Base-by-base conservation (phyloP, 2,888 invertebrate species). In the Polydrusus pterygomalis region DNA sequence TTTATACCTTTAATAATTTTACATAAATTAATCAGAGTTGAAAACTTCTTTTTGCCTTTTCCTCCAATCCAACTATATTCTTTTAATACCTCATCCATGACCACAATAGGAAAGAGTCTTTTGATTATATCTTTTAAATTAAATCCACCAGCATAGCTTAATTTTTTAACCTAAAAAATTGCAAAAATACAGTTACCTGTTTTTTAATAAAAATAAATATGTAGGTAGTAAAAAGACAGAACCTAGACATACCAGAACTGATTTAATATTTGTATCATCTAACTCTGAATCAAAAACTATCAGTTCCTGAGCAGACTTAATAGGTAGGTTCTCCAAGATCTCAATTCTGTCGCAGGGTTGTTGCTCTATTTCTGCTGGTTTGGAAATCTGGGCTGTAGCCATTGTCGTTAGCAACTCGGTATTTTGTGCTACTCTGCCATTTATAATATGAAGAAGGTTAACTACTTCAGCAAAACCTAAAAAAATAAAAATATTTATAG, bases 151-250 rank as follows among this genome's bases (percentile, higher is more conserved):
- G 15, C 47, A 15, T 47, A 15, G n/a, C 13, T 15, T 15, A 47
- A 2, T 15, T 47, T 47, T 15, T 47, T 47, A 15, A 47, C 7
- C 47, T 47, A 15, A 47, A 47, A 47, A 47, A 11, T 15, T 47
- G 2, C 1, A 47, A 47, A 47, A 47, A 47, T 47, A 15, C n/a
- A 40, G 40, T 40, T 40, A 40, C 40, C 40, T 40, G 11, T 40
- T 40, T 40, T 40, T 40, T 40, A 40, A 40, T 40, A 40, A 40
- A 40, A 40, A 40, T 40, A 40, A 40, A 40, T 5, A 40, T 2
- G 40, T 40, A 40, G 40, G 40, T 40, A 40, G 40, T 40, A 40
- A 40, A 40, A 40, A 40, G 40, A 40, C 40, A 40, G 40, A 40
- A 40, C 40, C 40, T 40, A 40, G 40, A 40, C 40, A 40, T 40